Conservation (phyloP, 2,797 vertebrate species). For the Lagocephalus sceleratus region DNA sequence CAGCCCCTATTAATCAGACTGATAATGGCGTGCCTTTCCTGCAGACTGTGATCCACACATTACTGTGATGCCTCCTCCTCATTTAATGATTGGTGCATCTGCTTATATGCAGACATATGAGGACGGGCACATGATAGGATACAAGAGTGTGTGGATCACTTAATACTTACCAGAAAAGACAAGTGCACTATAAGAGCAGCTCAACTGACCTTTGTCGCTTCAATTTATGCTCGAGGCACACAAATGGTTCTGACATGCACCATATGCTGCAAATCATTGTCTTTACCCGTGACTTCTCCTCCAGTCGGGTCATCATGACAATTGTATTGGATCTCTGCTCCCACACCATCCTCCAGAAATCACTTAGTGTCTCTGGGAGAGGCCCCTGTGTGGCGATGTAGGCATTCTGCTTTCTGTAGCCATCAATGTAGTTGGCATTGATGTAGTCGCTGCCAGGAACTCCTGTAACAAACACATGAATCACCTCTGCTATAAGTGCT, state of each 20-base stretch:
- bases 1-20: background rate
- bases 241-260: too few species aligned
- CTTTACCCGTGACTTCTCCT: constrained; percentile 87
- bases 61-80: background rate
- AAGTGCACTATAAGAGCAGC: background rate
- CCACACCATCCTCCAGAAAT: constrained; percentile 99
- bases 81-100: background rate
- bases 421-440: constrained; percentile 96
- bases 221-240: too few species aligned
- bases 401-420: constrained; percentile 98
- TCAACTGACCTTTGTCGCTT: background rate
- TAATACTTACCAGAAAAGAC: too few species aligned
- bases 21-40: background rate
- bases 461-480: constrained; percentile 35
- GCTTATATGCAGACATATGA: background rate
- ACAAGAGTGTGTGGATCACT: background rate
- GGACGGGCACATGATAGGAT: background rate
- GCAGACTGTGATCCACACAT: constrained; percentile 1
- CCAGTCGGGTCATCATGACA: constrained; percentile 98
- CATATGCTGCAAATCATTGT: too few species aligned
- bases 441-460: constrained; percentile 90
- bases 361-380: constrained; percentile 93
- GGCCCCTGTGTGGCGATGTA: constrained; percentile 98
- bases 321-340: constrained; percentile 93
- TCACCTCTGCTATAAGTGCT: background rate